Percentiles rank a stretch among this genome's conserved stretches.
phyloP scores from a whole-genome alignment of 2,888 invertebrate genomes.

The Campoplex capitator region DNA sequence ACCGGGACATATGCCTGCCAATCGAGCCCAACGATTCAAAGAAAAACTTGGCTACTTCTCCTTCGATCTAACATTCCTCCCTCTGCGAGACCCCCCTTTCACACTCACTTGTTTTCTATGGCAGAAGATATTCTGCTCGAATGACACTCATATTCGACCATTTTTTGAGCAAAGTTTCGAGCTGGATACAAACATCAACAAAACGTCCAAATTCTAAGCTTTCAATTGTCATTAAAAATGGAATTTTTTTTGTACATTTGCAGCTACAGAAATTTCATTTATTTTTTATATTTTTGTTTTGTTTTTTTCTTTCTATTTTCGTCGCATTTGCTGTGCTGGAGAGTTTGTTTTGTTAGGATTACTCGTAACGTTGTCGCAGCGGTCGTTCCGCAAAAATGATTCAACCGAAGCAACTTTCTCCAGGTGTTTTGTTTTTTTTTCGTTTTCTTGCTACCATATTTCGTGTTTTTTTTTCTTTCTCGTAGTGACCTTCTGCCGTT shows the following conservation, averaged over 20 bases:
- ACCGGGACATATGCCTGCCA: neutral
- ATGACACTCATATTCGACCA: too few species aligned
- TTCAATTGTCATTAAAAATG: too few species aligned
- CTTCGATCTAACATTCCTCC: too few species aligned
- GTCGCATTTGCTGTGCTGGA: too few species aligned
- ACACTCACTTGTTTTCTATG: neutral
- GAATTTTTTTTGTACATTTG: constrained; percentile 23
- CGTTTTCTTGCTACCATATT: neutral
- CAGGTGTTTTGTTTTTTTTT: constrained; percentile 14
- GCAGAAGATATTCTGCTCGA: neutral
- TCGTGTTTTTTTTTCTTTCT: constrained; percentile 30
- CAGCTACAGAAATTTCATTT: neutral
- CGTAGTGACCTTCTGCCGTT: constrained; percentile 54
- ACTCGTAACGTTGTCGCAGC: constrained; percentile 21
- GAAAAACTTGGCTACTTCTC: neutral
- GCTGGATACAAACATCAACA: too few species aligned
- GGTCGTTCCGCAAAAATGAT: neutral
- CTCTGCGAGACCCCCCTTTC: neutral
- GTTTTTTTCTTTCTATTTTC: too few species aligned
- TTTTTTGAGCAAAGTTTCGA: too few species aligned
- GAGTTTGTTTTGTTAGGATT: constrained; percentile 1
- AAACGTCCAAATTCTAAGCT: too few species aligned
- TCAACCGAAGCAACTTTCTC: constrained; percentile 29
- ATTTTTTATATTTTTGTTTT: too few species aligned
- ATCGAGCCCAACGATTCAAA: neutral